These are phyloP conservation scores for Xiphophorus birchmanni DNA, from an alignment of 2,797 vertebrate genomes.

Conservation along the genomic window DNA sequence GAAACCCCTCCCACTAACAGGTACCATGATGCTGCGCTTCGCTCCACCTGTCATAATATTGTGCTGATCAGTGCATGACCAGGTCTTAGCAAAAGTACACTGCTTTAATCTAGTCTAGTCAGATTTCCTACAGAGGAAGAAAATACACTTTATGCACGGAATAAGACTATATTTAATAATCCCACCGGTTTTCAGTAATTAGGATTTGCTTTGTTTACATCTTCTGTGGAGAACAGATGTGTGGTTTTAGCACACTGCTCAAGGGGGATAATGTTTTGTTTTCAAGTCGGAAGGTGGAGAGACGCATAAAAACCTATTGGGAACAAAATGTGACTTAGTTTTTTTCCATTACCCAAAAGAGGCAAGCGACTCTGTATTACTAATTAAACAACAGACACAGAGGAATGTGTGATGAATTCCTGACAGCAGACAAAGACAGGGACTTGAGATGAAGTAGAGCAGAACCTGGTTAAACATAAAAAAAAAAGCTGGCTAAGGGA, in stretches of 20 bases:
- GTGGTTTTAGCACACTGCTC: conserved; percentile 43
- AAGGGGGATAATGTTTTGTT: conserved; percentile 51
- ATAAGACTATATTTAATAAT: conserved; percentile 51
- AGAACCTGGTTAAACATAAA: conserved; percentile 44
- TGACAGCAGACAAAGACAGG: conserved; percentile 46
- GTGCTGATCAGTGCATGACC: conserved; percentile 1
- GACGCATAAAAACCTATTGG: conserved; percentile 37
- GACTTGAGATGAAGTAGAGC: conserved; percentile 50
- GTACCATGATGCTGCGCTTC: neutral
- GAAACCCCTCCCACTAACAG: neutral
- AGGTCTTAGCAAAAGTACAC: conserved; percentile 2
- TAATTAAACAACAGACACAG: conserved; percentile 62
- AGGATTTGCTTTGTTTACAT: conserved; percentile 53
- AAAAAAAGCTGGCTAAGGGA: conserved; percentile 10
- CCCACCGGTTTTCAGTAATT: conserved; percentile 40
- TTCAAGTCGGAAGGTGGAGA: conserved; percentile 64
- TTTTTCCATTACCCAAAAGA: conserved; percentile 57
- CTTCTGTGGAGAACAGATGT: conserved; percentile 57
- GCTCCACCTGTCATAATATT: neutral
- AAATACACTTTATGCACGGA: conserved; percentile 16
- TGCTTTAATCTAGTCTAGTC: conserved; percentile 38
- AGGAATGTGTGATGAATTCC: conserved; percentile 57
- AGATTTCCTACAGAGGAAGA: conserved; percentile 19
- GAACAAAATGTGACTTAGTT: conserved; percentile 40
- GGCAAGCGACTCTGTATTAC: conserved; percentile 47